These are phyloP conservation scores for Pecten maximus DNA, from an alignment of 2,888 invertebrate species.

Conservation along the genomic window DNA sequence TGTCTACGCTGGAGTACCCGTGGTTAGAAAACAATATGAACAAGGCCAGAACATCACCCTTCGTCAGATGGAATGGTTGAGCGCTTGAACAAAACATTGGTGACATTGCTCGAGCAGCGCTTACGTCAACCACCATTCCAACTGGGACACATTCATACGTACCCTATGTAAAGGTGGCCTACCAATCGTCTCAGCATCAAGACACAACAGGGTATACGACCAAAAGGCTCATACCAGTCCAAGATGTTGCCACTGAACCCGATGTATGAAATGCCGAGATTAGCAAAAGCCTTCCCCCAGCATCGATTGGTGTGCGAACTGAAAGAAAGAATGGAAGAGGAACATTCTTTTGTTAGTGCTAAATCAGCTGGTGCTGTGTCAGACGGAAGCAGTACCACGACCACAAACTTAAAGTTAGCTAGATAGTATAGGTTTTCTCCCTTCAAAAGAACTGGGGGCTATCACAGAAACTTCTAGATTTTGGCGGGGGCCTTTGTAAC, in stretches of 20 bases:
- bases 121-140: conserved; percentile 49
- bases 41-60: no score
- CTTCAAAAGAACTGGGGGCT: no score
- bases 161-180: conserved; percentile 60
- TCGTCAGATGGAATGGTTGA: no score
- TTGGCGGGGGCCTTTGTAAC: conserved; percentile 49
- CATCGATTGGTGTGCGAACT: conserved; percentile 55
- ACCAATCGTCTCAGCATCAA: conserved; percentile 53
- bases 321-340: conserved; percentile 51
- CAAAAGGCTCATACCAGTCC: conserved; percentile 60
- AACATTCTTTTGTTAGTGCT: no score
- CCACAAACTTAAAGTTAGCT: conserved; percentile 49
- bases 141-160: conserved; percentile 56
- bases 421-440: no score
- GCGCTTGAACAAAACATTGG: conserved; percentile 50
- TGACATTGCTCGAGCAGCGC: conserved; percentile 55
- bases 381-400: conserved; percentile 56
- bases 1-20: conserved; percentile 38
- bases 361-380: neutral
- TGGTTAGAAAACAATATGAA: conserved; percentile 50
- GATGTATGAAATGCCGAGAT: no score
- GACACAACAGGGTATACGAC: conserved; percentile 56
- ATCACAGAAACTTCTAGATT: no score
- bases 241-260: no score
- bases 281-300: conserved; percentile 45